phyloP scores from a whole-genome alignment of 2,888 invertebrate genomes.

The Aphodius granarius region DNA sequence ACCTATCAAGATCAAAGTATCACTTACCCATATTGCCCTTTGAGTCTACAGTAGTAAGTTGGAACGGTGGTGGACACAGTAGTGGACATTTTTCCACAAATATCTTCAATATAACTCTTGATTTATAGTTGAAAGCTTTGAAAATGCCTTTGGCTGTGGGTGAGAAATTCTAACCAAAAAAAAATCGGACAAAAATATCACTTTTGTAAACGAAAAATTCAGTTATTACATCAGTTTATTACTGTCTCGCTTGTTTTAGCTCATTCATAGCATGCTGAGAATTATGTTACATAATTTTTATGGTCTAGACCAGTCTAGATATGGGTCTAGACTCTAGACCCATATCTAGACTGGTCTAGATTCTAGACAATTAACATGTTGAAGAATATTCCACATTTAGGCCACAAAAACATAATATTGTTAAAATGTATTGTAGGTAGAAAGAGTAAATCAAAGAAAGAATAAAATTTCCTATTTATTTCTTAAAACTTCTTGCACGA shows the following conservation, averaged over 20 bases:
- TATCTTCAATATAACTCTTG: neutral
- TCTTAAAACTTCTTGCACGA: neutral
- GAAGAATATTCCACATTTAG: too few species aligned
- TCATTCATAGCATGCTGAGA: neutral
- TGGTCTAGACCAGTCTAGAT: conserved; percentile 11
- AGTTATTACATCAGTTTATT: conserved; percentile 12
- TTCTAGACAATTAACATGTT: too few species aligned
- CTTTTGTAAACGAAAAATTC: conserved; percentile 5
- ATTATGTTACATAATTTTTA: conserved; percentile 10
- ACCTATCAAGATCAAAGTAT: neutral
- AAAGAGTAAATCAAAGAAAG: conserved; percentile 31
- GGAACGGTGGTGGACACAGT: conserved; percentile 25
- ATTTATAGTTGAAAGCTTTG: neutral
- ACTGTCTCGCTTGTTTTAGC: conserved; percentile 12
- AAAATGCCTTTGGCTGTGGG: neutral
- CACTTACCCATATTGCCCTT: conserved; percentile 22
- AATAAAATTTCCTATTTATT: conserved; percentile 33
- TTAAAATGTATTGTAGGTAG: too few species aligned
- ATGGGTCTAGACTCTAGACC: conserved; percentile 5
- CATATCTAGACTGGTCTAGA: conserved; percentile 11
- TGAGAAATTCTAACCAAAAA: neutral
- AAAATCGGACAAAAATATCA: conserved; percentile 4
- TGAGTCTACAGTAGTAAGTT: conserved; percentile 18
- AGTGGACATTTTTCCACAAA: conserved; percentile 21
- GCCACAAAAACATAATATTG: too few species aligned